Base-by-base conservation (phyloP, 2,797 vertebrate species). In the Mus caroli region DNA sequence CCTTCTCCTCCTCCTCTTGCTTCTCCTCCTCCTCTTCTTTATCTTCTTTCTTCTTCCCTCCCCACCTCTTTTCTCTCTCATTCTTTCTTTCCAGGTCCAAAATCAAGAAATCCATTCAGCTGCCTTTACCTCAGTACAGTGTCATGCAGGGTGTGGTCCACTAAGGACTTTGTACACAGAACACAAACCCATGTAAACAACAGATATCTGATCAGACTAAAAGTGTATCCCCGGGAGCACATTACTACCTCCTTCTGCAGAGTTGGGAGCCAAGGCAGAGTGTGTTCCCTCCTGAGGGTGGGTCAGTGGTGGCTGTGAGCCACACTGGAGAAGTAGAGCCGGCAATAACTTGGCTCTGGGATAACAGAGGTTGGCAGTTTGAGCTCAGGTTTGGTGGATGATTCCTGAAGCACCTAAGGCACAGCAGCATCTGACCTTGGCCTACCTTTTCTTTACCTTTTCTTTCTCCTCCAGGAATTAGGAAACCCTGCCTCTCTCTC, bases 51-150 rank as follows among this genome's bases (percentile, higher is more conserved):
- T 67, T 7, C 15, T n/a, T 69, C 34, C 15, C 15, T 19, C 31
- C 67, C 15, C 31, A 9, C n/a, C 17, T 9, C n/a, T 17, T 6
- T 9, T 14, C 28, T 46, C 54, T 86, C 76, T 79, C 46, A 1
- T 52, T 52, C 46, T 89, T 83, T 91, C 37, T 50, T 40, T 13
- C 24, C 60, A 20, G 14, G 24, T 6, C 71, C 83, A 31, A 86
- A 94, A 96, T 71, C 88, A 96, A 93, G 94, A 97, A 97, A 84
- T 86, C 60, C 83, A 71, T 77, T 80, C 83, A 52, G 50, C 58
- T 88, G 40, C 13, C 0, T 87, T 94, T 62, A 46, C 58, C 58
- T 95, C 58, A 64, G 14, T 67, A 40, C 69, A 89, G 10, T 85
- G 86, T 96, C 91, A 62, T 17, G n/a, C 28, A 71, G 80, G 97